Conservation (phyloP, 2,797 vertebrate genomes). For the Sebastes reedi region DNA sequence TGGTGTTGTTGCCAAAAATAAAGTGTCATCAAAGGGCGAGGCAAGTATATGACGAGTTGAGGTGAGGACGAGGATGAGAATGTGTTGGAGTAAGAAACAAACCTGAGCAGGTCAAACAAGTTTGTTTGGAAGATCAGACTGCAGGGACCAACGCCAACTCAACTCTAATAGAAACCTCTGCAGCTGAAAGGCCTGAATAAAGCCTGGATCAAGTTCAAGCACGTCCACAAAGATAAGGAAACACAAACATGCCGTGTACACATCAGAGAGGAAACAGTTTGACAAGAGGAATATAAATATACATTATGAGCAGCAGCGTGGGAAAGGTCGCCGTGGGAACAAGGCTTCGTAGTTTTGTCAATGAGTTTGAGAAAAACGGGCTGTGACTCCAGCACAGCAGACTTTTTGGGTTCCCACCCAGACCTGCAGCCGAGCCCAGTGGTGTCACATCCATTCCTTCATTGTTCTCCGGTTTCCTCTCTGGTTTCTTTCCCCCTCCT, state of each 20-base stretch:
- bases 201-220: slow-evolving; percentile 49
- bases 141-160: not conserved
- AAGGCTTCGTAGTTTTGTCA: slow-evolving; percentile 64
- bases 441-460: slow-evolving; percentile 66
- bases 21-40: too few relatives aligned
- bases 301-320: slow-evolving; percentile 62
- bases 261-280: slow-evolving; percentile 58
- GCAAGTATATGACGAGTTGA: too few relatives aligned
- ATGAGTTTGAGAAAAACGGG: slow-evolving; percentile 47
- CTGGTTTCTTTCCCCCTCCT: slow-evolving; percentile 44
- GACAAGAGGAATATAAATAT: slow-evolving; percentile 70
- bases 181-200: slow-evolving; percentile 39
- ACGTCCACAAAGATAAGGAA: slow-evolving; percentile 64
- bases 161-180: not conserved
- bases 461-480: slow-evolving; percentile 83
- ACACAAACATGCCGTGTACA: slow-evolving; percentile 51
- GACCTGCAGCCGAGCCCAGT: slow-evolving; percentile 20
- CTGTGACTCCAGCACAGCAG: slow-evolving; percentile 42
- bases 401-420: slow-evolving; percentile 68
- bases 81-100: not conserved
- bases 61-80: too few relatives aligned
- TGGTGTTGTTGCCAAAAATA: too few relatives aligned
- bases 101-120: not conserved
- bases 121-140: not conserved
- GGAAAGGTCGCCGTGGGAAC: slow-evolving; percentile 79